Base-by-base conservation (phyloP, 1,140 invertebrate species). In the Trichoplusia ni region DNA sequence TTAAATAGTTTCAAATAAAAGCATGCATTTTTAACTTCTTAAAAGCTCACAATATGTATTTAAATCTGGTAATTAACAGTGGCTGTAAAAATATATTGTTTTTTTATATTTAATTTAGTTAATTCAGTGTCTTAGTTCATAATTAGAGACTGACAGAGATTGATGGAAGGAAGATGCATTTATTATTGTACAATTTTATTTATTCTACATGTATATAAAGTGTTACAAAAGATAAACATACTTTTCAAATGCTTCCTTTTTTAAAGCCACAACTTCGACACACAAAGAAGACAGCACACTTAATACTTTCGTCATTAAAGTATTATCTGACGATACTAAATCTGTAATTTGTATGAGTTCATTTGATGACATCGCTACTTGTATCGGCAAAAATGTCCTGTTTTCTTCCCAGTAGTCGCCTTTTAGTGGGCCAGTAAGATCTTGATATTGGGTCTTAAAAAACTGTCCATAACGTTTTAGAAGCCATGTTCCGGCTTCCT, bases 221-320 rank as follows among this genome's bases (percentile, higher is more conserved):
- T 4, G 7, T 27, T 7, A 27, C 7, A 27, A 27, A 27, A 27
- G 14, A 13, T 37, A 13, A 9, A 64, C 40, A 27, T 73, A 96
- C 86, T 92, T 93, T 38, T 91, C 86, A 77, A 92, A 91, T 14
- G 95, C 94, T 91, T 96, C 95, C 63, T 89, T 79, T 81, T 93
- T 93, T n/a, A 97, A 84, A 27, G 91, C 72, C 46, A 93, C 87
- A 54, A 96, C 93, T 91, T 97, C 96, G 72, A 93, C 91, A 84
- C 95, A 97, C 0, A 97, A 89, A 31, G 95, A 93, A n/a, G 94
- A 93, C 38, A 97, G 92, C 0, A 96, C 95, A 23, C 94, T 94
- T n/a, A 98, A 88, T 11, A 97, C 92, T 91, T 97, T 96, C 53
- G 96, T 96, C 59, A 97, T 92, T 13, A 94, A 90, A 81, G 95